Percentiles rank a stretch among this genome's conserved stretches.
Evolutionary conservation across 2,888 invertebrate species (phyloP).

Genomic region (Tipula confusa): DNA sequence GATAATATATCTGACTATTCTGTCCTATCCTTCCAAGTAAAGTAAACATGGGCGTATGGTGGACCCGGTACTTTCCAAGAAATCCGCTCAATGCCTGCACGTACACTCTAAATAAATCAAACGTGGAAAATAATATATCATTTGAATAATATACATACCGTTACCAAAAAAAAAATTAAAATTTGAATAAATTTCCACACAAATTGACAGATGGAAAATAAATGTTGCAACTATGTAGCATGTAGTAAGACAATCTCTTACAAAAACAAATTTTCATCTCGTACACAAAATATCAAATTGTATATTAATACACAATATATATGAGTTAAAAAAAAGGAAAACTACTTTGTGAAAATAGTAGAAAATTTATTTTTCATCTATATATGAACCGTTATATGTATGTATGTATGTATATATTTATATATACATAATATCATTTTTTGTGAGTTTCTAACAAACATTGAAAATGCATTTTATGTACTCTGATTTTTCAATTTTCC

Average conservation of each 20-base stretch:
- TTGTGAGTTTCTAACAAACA: background rate
- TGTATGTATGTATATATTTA: background rate
- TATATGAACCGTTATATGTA: background rate
- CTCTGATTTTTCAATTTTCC: background rate
- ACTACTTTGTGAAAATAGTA: conserved; percentile 7
- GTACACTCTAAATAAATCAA: too few species aligned
- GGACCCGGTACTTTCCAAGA: too few species aligned
- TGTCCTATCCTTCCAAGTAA: too few species aligned
- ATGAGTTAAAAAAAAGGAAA: background rate
- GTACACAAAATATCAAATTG: background rate
- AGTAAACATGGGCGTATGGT: too few species aligned
- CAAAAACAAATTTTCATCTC: background rate
- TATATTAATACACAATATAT: background rate
- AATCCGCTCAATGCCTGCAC: background rate
- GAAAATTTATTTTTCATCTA: background rate
- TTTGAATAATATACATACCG: background rate
- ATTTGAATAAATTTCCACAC: background rate
- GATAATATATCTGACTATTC: too few species aligned
- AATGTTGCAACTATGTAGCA: background rate
- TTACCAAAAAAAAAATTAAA: background rate
- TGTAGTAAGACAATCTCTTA: background rate
- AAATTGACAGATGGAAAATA: background rate
- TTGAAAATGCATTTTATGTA: background rate
- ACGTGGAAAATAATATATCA: background rate
- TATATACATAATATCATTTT: background rate